phyloP scores from a whole-genome alignment of 1,140 invertebrate species.

The Dreissena rostriformis region DNA sequence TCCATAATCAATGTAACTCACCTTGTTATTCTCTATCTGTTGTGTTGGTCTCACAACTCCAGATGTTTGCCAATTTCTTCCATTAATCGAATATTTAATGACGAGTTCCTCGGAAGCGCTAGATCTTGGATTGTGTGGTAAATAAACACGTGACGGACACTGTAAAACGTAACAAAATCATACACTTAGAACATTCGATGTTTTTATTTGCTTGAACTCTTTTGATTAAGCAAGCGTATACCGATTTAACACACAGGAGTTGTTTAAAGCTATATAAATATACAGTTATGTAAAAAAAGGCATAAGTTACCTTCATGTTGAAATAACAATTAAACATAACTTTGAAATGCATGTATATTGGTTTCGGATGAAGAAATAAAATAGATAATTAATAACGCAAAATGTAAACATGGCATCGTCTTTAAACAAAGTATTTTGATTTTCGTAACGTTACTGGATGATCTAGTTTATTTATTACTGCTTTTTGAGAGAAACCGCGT shows the following conservation, averaged over 20 bases:
- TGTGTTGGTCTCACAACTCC: neutral
- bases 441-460: neutral
- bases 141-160: neutral
- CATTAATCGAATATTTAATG: constrained; percentile 3
- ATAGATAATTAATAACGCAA: neutral
- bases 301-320: too few relatives aligned
- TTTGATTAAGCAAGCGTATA: neutral
- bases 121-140: neutral
- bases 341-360: too few relatives aligned
- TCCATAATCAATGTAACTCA: neutral
- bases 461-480: too few relatives aligned
- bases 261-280: too few relatives aligned
- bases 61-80: neutral
- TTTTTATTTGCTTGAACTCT: neutral
- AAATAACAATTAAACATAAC: too few relatives aligned
- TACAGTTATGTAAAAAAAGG: too few relatives aligned
- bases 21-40: constrained; percentile 6
- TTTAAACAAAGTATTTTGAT: neutral
- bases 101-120: constrained; percentile 11
- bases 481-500: neutral
- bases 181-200: neutral
- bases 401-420: neutral
- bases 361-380: neutral
- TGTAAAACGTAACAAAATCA: neutral
- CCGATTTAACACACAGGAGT: too few relatives aligned